These are phyloP conservation scores for Diceros bicornis DNA, from an alignment of 2,797 vertebrate genomes.

Conservation along the genomic window DNA sequence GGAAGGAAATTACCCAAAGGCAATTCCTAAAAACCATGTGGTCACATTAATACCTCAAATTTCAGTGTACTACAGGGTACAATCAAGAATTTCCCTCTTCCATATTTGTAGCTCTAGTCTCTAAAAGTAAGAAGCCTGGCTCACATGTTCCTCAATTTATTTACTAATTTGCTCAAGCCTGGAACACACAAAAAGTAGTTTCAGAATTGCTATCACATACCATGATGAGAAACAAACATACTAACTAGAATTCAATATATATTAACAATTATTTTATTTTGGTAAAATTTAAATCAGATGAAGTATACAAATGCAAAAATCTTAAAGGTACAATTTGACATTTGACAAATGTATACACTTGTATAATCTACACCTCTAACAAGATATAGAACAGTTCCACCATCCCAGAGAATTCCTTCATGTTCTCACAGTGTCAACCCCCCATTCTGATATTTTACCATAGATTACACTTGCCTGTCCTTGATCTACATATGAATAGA, in stretches of 20 bases:
- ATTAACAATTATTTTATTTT: not conserved
- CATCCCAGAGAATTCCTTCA: not conserved
- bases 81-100: not conserved
- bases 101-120: not conserved
- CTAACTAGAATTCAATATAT: not conserved
- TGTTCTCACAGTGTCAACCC: not conserved
- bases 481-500: not conserved
- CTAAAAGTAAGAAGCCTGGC: not conserved
- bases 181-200: not conserved
- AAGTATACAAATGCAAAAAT: not conserved
- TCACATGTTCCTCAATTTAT: not conserved
- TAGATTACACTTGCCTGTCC: not conserved
- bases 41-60: not conserved
- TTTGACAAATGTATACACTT: not conserved
- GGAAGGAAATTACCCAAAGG: not conserved
- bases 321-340: not conserved
- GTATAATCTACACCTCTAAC: not conserved
- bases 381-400: not conserved
- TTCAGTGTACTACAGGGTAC: not conserved
- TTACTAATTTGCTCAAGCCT: not conserved
- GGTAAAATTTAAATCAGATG: not conserved
- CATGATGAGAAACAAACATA: not conserved
- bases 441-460: not conserved
- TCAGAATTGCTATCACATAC: not conserved
- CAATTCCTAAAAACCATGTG: not conserved